Percentiles rank a stretch among this genome's conserved stretches.
Evolutionary conservation across 2,113 vertebrate species (phyloP).

Genomic region (Trachemys scripta): DNA sequence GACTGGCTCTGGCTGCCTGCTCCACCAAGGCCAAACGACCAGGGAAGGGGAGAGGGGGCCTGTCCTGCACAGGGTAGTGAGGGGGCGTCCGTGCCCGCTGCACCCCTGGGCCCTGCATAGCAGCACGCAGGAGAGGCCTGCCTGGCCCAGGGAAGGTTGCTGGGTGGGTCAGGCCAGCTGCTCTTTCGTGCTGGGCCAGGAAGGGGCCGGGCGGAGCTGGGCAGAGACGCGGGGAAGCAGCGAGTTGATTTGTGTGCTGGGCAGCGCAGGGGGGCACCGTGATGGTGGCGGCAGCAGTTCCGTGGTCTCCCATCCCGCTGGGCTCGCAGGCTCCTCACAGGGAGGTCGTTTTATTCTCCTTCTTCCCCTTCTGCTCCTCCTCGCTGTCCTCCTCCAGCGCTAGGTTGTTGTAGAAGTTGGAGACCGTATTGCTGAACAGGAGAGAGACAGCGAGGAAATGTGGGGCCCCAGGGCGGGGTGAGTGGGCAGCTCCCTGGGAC

Average conservation of each 20-base stretch:
- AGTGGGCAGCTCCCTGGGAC: neutral
- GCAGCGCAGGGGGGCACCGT: neutral
- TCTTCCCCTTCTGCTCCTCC: neutral
- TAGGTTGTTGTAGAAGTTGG: neutral
- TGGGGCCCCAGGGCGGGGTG: neutral
- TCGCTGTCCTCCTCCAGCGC: neutral
- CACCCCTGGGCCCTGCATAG: too few species aligned
- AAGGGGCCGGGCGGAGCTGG: neutral
- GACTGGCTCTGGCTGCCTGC: neutral
- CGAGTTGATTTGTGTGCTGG: neutral
- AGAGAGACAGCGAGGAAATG: neutral
- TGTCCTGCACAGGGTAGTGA: too few species aligned
- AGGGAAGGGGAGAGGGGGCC: too few species aligned
- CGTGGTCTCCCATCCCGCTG: neutral
- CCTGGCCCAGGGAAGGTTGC: too few species aligned
- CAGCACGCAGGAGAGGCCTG: too few species aligned
- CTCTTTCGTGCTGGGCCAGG: accelerated
- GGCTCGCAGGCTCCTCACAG: neutral
- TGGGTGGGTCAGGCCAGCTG: accelerated
- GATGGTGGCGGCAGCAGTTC: neutral
- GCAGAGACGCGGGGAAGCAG: neutral
- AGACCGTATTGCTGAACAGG: neutral
- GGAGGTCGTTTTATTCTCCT: neutral
- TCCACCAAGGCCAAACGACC: neutral
- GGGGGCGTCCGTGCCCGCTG: too few species aligned